Base-by-base conservation (phyloP, 1,140 invertebrate genomes). In the Scaptomyza graminum region DNA sequence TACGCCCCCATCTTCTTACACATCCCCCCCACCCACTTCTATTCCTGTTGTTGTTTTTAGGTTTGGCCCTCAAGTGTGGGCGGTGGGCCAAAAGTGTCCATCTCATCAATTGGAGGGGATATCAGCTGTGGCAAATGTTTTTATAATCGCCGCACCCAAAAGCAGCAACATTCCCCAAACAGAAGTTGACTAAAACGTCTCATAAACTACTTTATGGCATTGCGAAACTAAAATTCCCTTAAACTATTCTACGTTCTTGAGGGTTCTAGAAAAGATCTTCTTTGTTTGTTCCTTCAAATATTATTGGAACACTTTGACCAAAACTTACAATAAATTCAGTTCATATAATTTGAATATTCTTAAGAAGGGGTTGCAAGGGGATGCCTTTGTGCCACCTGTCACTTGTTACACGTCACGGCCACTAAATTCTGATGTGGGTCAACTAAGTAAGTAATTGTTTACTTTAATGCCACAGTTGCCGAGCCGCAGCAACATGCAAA, bases 121-220 rank as follows among this genome's bases (percentile, higher is more conserved):
- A 85, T 84, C 82, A 84, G 80, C 80, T 84, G 80, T 85, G 70
- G 72, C 76, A 84, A 84, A 84, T 84, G 81, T 76, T 84, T 84
- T 85, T 84, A 85, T 84, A 85, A 84, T 84, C 80, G 73, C 64
- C 80, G 73, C 64, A 59, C 67, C 46, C 31, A 34, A 34, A 51
- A 41, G 50, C 66, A 49, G 37, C 46, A 31, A 55, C 16, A n/a
- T n/a, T 12, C 44, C 6, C 18, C 46, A 50, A 22, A 15, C 15
- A 63, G 43, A 34, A 60, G 15, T 34, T 37, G 6, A 16, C 4
- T 1, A 5, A 50, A 51, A 68, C 18, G 41, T 11, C 31, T 49
- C 65, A 59, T 71, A 71, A 71, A 57, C 68, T 54, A 71, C 39
- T 71, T 66, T 59, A 54, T 52, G 15, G 39, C 16, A 37, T 39